Evolutionary conservation across 1,140 invertebrate species (phyloP), one percentile per base, ranked within the genome.

Genomic region (Diorhabda carinulata): DNA sequence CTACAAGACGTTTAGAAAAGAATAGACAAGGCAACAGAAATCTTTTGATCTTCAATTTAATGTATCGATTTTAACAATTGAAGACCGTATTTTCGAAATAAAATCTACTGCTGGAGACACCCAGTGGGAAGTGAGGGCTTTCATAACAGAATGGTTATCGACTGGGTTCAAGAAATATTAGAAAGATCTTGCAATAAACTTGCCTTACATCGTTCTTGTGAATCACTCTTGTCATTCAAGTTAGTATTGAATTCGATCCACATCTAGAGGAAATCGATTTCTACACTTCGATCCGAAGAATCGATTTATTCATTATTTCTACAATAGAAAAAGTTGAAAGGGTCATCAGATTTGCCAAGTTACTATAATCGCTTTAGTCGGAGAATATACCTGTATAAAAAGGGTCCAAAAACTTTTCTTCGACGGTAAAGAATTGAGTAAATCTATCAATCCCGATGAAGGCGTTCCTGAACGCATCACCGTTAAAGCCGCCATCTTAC

Each of bases 121-220:
- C 72, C 96, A 98, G 82, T 99, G 82, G 97, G 97, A 78, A 97
- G 97, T 72, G 96, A 98, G 85, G 97, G 99, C 84, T 99, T 99
- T 78, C 96, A 98, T 81, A 94, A 96, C 80, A 86, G 96, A 57
- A 92, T 99, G 89, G 95, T 98, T 10, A 95, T 94, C 78, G 94
- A 98, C 83, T 98, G 98, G 76, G 91, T 96, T 2, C 90, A 96
- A 80, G 96, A 99, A 99, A 81, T 92, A 97, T 87, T 97, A 97
- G 82, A 97, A 97, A 78, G 97, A 99, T 74, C 89, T 40, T 83
- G 86, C 61, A 98, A 98, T 84, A 95, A 97, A 79, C 86, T 96
- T 70, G 95, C 97, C 4, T 85, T 99, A 9, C 87, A 96, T 78
- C 89, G 96, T 81, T 83, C 98, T 63, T 87, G 96, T 72, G 98